Evolutionary conservation across 1,140 invertebrate genomes (phyloP), one percentile per base, ranked within the genome.

Genomic region (Lordiphosa mommai): DNA sequence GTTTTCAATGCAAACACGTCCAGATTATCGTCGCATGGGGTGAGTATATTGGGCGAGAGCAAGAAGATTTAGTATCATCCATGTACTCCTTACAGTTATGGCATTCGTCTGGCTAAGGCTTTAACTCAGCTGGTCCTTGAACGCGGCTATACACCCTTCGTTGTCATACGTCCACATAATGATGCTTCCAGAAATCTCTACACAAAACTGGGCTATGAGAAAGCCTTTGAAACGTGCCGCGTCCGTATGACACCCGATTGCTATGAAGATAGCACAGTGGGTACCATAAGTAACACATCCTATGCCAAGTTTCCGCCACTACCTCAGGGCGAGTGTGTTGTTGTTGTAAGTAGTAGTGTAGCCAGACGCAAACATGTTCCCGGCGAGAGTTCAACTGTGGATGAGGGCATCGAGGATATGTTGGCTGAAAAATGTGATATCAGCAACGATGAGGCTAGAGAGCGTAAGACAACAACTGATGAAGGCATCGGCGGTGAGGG

Each of bases 1-100:
- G 95, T 95, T 95, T 88, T 95, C 94, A n/a, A 96, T 96, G 95
- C 94, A 95, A 89, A 96, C 95, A 46, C 91, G 92, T 86, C 94
- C 94, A 16, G 94, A 95, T 85, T 94, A 93, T 88, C 91, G 94
- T 56, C 91, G 94, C 68, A 95, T 95, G 91, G 95, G 95, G 66
- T 92, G 88, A 72, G 90, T 51, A 14, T 13, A 41, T 4, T 10
- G 12, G n/a, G n/a, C 3, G 38, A 10, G 8, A 17, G 12, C 8
- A 37, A 27, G 0, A 2, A 38, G 7, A 36, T 13, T 32, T 4
- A 34, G 47, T n/a, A 30, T 3, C 12, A 33, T 36, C 13, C 1
- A 4, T 46, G 0, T 16, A 14, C 1, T 16, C 5, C 1, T 44
- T 50, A 0, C 27, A 89, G 88, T 47, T 93, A 93, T 88, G 93